Conservation (phyloP, 2,113 vertebrate genomes). For the Crotalus helleri region DNA sequence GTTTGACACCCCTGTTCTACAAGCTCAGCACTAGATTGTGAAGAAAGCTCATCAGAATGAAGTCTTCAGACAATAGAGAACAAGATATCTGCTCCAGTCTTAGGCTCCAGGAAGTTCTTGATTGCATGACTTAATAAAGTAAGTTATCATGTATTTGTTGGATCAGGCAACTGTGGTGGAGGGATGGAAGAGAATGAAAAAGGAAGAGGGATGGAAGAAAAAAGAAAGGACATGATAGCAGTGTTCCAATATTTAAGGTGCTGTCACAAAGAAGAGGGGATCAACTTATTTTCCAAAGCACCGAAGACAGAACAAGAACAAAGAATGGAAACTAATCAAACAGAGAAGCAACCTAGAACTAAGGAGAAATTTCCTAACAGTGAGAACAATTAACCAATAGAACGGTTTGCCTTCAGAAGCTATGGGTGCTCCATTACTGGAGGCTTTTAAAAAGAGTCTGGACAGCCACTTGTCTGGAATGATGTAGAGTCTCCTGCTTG, state of each 20-base stretch:
- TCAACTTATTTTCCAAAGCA: background rate
- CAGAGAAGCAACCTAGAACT: background rate
- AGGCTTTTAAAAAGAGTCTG: background rate
- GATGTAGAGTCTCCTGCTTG: background rate
- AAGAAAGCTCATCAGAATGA: background rate
- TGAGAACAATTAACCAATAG: background rate
- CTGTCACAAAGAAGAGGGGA: too few species aligned
- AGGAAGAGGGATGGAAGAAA: too few species aligned
- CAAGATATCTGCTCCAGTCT: background rate
- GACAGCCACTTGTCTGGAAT: background rate
- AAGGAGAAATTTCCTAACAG: background rate
- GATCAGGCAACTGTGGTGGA: background rate
- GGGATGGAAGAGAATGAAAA: background rate
- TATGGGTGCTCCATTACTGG: background rate
- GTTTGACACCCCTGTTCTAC: too few species aligned
- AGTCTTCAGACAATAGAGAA: background rate
- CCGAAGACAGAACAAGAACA: background rate
- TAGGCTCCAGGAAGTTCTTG: background rate
- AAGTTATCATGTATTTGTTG: background rate
- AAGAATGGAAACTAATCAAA: background rate
- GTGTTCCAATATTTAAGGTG: too few species aligned
- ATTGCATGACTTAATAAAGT: background rate
- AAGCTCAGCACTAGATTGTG: background rate
- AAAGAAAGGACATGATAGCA: too few species aligned
- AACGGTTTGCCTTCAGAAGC: background rate